phyloP scores from a whole-genome alignment of 2,888 invertebrate genomes.

The Marronus borbonicus region DNA sequence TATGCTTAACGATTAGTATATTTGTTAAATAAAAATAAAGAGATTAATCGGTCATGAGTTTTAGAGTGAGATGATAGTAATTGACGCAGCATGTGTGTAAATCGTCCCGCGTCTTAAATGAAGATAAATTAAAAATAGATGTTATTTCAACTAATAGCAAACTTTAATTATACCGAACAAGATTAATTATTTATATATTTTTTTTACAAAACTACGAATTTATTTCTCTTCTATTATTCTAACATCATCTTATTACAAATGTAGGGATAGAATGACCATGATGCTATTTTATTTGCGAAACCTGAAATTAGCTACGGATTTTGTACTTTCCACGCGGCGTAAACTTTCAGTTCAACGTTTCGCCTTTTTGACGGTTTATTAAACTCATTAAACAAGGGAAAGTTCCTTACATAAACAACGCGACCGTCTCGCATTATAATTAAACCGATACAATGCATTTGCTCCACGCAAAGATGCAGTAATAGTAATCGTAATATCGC shows the following conservation, averaged over 20 bases:
- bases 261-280: too few species aligned
- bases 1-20: too few species aligned
- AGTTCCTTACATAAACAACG: constrained; percentile 42
- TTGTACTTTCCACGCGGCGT: constrained; percentile 29
- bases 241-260: too few species aligned
- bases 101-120: not conserved
- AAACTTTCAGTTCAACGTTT: constrained; percentile 10
- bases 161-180: too few species aligned
- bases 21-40: not conserved
- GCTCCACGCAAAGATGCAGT: not conserved
- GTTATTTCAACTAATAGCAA: too few species aligned
- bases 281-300: not conserved
- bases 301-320: not conserved
- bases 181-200: too few species aligned
- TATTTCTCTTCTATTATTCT: too few species aligned
- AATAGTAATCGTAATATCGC: not conserved
- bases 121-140: constrained; percentile 3
- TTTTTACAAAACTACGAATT: too few species aligned
- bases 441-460: constrained; percentile 15
- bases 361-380: constrained; percentile 29
- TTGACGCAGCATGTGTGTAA: not conserved
- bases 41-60: not conserved
- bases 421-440: not conserved
- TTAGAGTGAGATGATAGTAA: not conserved
- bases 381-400: constrained; percentile 30